Conservation (phyloP, 2,797 vertebrate genomes). For the Sorex maritimensis region DNA sequence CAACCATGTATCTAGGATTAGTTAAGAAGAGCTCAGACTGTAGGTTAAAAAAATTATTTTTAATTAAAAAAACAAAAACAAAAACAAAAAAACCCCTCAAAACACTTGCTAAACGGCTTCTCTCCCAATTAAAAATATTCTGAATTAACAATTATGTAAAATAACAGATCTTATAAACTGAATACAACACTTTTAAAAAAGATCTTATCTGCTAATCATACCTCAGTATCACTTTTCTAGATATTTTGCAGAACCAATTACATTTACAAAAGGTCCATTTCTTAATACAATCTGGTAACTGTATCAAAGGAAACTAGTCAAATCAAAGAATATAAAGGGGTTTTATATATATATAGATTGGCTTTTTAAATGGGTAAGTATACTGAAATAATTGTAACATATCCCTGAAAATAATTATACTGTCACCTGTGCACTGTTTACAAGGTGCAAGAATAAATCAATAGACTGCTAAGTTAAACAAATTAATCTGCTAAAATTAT, state of each 20-base stretch:
- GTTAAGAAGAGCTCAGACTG: slow-evolving; percentile 68
- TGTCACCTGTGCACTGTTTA: slow-evolving; percentile 66
- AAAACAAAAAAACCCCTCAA: no score
- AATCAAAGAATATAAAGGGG: slow-evolving; percentile 82
- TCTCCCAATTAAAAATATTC: slow-evolving; percentile 70
- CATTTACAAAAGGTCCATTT: slow-evolving; percentile 88
- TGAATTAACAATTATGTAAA: slow-evolving; percentile 83
- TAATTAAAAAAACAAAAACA: slow-evolving; percentile 23
- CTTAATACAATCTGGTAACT: slow-evolving; percentile 82
- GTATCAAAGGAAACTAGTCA: slow-evolving; percentile 80
- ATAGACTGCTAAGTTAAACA: slow-evolving; percentile 73
- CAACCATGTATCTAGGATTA: slow-evolving; percentile 46
- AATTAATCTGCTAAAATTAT: slow-evolving; percentile 76
- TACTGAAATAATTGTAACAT: slow-evolving; percentile 86
- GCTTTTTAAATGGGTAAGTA: slow-evolving; percentile 85
- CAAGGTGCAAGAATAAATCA: slow-evolving; percentile 72
- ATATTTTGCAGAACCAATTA: slow-evolving; percentile 87
- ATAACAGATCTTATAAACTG: slow-evolving; percentile 91
- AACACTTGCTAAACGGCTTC: slow-evolving; percentile 41
- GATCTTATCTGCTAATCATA: slow-evolving; percentile 85
- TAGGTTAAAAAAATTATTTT: slow-evolving; percentile 14
- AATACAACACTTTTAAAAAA: slow-evolving; percentile 90
- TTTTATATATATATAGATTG: slow-evolving; percentile 65
- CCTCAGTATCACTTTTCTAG: slow-evolving; percentile 86
- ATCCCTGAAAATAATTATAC: slow-evolving; percentile 83